Evolutionary conservation across 2,888 invertebrate genomes (phyloP).

Genomic region (Drosophila mayaguana): DNA sequence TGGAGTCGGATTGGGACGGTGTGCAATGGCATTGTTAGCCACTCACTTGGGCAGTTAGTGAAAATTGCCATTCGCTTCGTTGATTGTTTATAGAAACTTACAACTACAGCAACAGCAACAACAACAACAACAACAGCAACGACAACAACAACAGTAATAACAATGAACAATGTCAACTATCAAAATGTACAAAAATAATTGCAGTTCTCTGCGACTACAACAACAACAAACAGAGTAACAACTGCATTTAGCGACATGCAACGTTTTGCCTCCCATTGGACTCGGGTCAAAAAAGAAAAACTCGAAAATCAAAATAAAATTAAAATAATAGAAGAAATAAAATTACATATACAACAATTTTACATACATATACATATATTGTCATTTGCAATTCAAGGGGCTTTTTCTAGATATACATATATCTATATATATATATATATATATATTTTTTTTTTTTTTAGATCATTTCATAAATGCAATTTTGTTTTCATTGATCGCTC

Average conservation of each 20-base stretch:
- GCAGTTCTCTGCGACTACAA: slow-evolving; percentile 65
- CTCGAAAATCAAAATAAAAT: neutral
- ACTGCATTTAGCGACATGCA: slow-evolving; percentile 78
- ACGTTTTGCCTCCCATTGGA: slow-evolving; percentile 61
- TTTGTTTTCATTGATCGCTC: slow-evolving; percentile 39
- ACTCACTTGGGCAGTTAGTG: slow-evolving; percentile 72
- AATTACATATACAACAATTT: slow-evolving; percentile 4
- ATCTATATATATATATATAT: slow-evolving; percentile 9
- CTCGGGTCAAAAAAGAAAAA: slow-evolving; percentile 39
- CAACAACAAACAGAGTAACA: slow-evolving; percentile 36
- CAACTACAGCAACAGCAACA: slow-evolving; percentile 7
- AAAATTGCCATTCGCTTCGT: slow-evolving; percentile 76
- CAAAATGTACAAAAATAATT: slow-evolving; percentile 73
- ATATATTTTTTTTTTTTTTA: slow-evolving; percentile 12
- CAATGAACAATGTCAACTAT: slow-evolving; percentile 68
- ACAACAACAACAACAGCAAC: slow-evolving; percentile 6
- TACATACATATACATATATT: neutral
- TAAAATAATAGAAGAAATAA: slow-evolving; percentile 1
- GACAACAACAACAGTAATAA: slow-evolving; percentile 36
- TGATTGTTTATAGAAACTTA: slow-evolving; percentile 75
- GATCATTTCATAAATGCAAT: slow-evolving; percentile 50
- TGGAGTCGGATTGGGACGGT: slow-evolving; percentile 65
- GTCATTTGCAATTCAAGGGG: slow-evolving; percentile 3
- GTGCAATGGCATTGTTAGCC: slow-evolving; percentile 68
- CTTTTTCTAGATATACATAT: neutral